phyloP scores from a whole-genome alignment of 1,140 invertebrate genomes.

The Ericerus pela region DNA sequence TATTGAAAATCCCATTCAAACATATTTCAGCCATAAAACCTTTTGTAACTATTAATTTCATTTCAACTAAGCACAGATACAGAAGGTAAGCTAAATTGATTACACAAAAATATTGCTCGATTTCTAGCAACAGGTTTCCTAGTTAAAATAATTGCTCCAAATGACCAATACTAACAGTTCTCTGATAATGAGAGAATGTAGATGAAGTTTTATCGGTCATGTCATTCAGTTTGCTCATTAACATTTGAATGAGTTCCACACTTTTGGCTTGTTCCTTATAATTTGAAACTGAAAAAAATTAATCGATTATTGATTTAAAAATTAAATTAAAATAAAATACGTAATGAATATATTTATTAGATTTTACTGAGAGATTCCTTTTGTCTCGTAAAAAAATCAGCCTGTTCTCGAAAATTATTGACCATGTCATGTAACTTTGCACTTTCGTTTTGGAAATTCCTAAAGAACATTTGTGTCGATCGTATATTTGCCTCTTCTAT shows the following conservation, averaged over 20 bases:
- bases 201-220: background rate
- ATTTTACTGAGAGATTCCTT: background rate
- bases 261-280: background rate
- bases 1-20: too few relatives aligned
- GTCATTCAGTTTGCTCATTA: background rate
- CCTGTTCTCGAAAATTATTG: background rate
- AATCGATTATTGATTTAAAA: too few relatives aligned
- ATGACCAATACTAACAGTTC: too few relatives aligned
- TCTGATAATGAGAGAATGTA: background rate
- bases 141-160: too few relatives aligned
- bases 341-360: background rate
- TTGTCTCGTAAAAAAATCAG: background rate
- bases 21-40: too few relatives aligned
- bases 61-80: too few relatives aligned
- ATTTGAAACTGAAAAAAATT: background rate
- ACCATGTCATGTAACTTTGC: background rate
- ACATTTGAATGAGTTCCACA: background rate
- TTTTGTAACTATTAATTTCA: too few relatives aligned
- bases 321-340: background rate
- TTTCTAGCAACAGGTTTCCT: too few relatives aligned
- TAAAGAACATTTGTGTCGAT: background rate
- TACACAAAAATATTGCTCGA: too few relatives aligned
- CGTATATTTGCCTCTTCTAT: background rate
- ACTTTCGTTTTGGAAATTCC: background rate
- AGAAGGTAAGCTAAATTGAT: too few relatives aligned